Percentiles rank a stretch among this genome's conserved stretches.
Evolutionary conservation across 53 echinoderm and acorn worm species (phyloP).

Genomic region (Holothuria leucospilota): DNA sequence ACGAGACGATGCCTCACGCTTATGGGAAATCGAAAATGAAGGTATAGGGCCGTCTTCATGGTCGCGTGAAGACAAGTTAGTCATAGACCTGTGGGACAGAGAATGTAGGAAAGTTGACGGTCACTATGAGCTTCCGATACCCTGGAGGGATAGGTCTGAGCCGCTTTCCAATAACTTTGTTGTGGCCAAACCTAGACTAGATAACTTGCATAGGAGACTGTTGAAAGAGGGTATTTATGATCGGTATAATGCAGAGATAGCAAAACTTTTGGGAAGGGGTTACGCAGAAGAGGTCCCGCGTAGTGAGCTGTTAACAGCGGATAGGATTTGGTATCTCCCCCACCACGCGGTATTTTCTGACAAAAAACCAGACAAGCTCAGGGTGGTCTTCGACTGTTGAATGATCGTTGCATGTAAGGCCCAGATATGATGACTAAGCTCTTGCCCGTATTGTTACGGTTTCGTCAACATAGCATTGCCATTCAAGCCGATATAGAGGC

Average conservation of each 20-base stretch:
- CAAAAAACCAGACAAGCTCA: conserved; percentile 45
- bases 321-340: conserved; percentile 63
- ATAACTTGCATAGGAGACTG: conserved; percentile 21
- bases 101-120: conserved; percentile 45
- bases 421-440: conserved; percentile 53
- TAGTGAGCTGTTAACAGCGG: conserved; percentile 2
- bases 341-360: conserved; percentile 49
- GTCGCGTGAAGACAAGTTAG: conserved; percentile 56
- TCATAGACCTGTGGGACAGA: conserved; percentile 44
- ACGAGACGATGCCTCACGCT: conserved; percentile 33
- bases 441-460: too few species aligned
- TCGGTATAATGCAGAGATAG: conserved; percentile 4
- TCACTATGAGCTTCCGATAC: too few species aligned
- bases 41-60: conserved; percentile 28
- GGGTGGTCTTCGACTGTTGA: conserved; percentile 58
- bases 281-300: conserved; percentile 49
- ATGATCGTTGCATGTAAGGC: conserved; percentile 43
- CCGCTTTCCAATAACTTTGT: conserved; percentile 40
- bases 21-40: conserved; percentile 56
- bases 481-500: too few species aligned
- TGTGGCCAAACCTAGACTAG: conserved; percentile 40
- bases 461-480: too few species aligned
- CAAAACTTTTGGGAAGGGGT: conserved; percentile 19
- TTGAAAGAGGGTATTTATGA: conserved; percentile 6
- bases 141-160: too few species aligned